These are phyloP conservation scores for Xylophagus ater DNA, from an alignment of 2,888 invertebrate species.

Conservation along the genomic window DNA sequence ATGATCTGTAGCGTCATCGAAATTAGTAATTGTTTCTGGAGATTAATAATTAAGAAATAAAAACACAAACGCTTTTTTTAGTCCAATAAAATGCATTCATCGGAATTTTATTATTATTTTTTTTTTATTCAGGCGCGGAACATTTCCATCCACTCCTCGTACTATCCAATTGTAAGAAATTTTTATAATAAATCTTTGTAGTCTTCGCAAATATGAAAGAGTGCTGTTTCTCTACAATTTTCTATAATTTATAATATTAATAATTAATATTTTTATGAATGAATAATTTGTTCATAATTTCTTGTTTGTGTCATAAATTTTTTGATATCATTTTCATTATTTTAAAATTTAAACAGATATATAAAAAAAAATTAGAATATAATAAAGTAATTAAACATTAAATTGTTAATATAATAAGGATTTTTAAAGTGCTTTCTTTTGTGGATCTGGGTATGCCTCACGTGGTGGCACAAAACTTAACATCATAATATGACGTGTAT, in stretches of 20 bases:
- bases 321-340: not conserved
- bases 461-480: constrained; percentile 53
- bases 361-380: not conserved
- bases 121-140: not conserved
- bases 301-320: not conserved
- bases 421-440: constrained; percentile 26
- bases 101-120: not conserved
- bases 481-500: constrained; percentile 61
- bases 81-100: not conserved
- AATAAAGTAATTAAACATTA: not conserved
- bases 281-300: not conserved
- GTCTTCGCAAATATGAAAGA: too few relatives aligned
- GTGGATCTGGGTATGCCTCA: constrained; percentile 53
- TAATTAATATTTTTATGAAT: too few relatives aligned
- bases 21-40: too few relatives aligned
- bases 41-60: too few relatives aligned
- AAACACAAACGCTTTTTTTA: too few relatives aligned
- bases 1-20: too few relatives aligned
- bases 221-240: too few relatives aligned
- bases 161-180: too few relatives aligned
- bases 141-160: too few relatives aligned
- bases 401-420: not conserved
- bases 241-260: too few relatives aligned
- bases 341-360: not conserved
- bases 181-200: too few relatives aligned